Evolutionary conservation across 2,888 invertebrate genomes (phyloP).

Genomic region (Eugnorisma glareosa): DNA sequence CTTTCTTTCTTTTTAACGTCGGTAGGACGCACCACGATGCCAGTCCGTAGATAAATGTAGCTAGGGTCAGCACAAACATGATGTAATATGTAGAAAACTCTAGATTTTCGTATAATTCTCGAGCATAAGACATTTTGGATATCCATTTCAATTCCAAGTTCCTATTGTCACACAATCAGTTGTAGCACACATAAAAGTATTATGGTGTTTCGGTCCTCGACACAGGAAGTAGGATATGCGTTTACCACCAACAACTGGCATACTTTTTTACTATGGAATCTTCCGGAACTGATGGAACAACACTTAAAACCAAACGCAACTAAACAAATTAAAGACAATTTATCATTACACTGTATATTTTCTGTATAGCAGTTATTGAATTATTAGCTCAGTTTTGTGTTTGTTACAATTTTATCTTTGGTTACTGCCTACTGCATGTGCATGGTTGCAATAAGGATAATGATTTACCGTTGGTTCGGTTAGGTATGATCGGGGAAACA

Average conservation of each 20-base stretch:
- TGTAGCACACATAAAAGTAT: neutral
- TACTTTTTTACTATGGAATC: neutral
- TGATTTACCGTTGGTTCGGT: too few relatives aligned
- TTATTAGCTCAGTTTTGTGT: slow-evolving; percentile 1
- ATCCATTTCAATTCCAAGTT: neutral
- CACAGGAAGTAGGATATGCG: neutral
- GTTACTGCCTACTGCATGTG: neutral
- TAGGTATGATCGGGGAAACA: too few relatives aligned
- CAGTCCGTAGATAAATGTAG: slow-evolving; percentile 8
- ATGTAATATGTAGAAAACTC: neutral
- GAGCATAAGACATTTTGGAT: neutral
- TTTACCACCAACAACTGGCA: neutral
- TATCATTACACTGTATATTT: neutral
- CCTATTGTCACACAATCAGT: neutral
- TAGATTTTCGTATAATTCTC: neutral
- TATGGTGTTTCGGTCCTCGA: neutral
- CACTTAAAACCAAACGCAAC: neutral
- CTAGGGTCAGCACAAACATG: neutral
- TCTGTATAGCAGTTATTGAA: too few relatives aligned
- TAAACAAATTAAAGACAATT: neutral
- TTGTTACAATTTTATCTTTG: neutral
- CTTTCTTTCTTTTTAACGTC: too few relatives aligned
- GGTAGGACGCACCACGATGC: slow-evolving; percentile 7
- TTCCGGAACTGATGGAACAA: slow-evolving; percentile 2
- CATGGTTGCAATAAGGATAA: neutral